Base-by-base conservation (phyloP, 2,888 invertebrate genomes). In the Meandrusa payeni region DNA sequence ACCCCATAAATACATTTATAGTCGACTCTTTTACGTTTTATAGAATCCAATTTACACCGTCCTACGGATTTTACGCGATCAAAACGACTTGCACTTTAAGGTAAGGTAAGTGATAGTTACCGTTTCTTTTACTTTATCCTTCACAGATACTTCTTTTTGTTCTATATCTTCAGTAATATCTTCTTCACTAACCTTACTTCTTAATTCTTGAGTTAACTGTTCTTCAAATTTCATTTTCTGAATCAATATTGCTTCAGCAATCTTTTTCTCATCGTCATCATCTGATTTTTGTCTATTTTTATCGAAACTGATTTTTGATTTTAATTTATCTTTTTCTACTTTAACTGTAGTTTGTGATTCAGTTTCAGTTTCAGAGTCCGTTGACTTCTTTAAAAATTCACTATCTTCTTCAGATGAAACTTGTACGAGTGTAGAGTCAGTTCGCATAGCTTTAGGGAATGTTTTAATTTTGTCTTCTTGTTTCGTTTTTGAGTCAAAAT, bases 321-420 rank as follows among this genome's bases (percentile, higher is more conserved):
- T 75, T 0, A 34, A 9, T 48, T 69, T 65, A 34, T 72, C 74
- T 55, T 76, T 85, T 40, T 85, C 85, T 41, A 71, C 66, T 63
- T 82, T 88, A 0, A 88, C 64, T 5, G 88, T 87, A 1, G 81
- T 85, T 53, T 88, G 88, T 1, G 88, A 88, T 60, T 89, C 88
- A n/a, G 88, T 88, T 58, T 89, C 88, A 12, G 88, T 89, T 61
- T 88, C 88, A 0, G 88, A 89, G 50, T 88, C 88, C 1, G 88
- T 88, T 1, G 88, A 89, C 58, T 88, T 89, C 49, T 88, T 89
- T 22, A 87, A 63, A 46, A 86, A 87, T 43, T 89, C 88, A 39
- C 78, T 88, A 43, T 89, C 88, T 71, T 89, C 88, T 60, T 89
- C 88, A 1, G 88, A 89, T 13, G 88, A 88, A 23, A 88, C 78